These are phyloP conservation scores for Nipponia nippon DNA, from an alignment of 2,113 vertebrate species.

Conservation along the genomic window DNA sequence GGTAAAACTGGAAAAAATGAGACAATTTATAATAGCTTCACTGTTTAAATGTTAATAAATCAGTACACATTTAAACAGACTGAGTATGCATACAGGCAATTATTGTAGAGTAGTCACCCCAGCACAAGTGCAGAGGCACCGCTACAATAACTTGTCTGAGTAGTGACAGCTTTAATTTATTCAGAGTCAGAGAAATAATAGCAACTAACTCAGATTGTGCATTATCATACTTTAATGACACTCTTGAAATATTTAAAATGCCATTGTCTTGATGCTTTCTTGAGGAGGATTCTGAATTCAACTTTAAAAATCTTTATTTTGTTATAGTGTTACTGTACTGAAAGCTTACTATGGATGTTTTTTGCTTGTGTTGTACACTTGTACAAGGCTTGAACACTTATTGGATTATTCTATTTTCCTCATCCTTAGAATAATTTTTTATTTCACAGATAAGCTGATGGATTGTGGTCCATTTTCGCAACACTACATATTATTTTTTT, in stretches of 20 bases:
- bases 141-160: not conserved
- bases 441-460: not conserved
- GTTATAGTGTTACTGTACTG: not conserved
- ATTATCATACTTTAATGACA: not conserved
- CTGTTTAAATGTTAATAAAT: not conserved
- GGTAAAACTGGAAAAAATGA: not conserved
- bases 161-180: not conserved
- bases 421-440: not conserved
- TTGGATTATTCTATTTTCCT: not conserved
- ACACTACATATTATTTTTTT: not conserved
- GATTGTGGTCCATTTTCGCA: not conserved
- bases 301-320: not conserved
- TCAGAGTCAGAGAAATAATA: not conserved
- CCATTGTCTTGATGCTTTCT: not conserved
- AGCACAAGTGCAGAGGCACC: not conserved
- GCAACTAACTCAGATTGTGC: not conserved
- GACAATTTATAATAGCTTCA: not conserved
- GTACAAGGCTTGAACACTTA: not conserved
- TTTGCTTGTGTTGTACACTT: not conserved
- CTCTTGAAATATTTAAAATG: not conserved
- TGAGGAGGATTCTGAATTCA: not conserved
- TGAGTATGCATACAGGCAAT: not conserved
- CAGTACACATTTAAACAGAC: not conserved
- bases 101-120: not conserved
- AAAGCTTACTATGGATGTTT: not conserved